Evolutionary conservation across 2,113 vertebrate species (phyloP), one percentile per base, ranked within the genome.

Genomic region (Pteropus alecto): DNA sequence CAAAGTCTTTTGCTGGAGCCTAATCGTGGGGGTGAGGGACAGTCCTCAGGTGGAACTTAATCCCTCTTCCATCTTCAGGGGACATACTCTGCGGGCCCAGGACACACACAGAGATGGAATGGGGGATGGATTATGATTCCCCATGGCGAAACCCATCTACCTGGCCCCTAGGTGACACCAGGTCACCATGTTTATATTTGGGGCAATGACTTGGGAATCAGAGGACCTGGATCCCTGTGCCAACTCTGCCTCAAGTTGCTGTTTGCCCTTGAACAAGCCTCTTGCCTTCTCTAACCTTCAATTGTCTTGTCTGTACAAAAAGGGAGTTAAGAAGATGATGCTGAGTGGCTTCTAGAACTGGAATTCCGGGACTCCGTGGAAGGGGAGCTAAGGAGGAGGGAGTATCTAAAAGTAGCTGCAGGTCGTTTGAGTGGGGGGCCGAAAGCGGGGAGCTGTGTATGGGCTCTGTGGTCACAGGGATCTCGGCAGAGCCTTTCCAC

Each of bases 61-160:
- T 9, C 1, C 8, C n/a, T 30, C 58, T 60, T 6, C 7, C 12
- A 6, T 7, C 89, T 74, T 54, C 4, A 63, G 14, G 73, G 26
- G 63, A 7, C 3, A 2, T 3, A 11, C 22, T 51, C 10, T 13
- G 16, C 5, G 43, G 54, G 15, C 11, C 35, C 24, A 26, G 43
- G 70, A 4, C n/a, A 1, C 0, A 4, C 5, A 24, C 26, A n/a
- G 30, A 60, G 74, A 3, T 2, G 19, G 61, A 1, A 30, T 30
- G 18, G 58, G 24, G 9, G 60, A 8, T 41, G 43, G 8, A 14
- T 11, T 10, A 22, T 12, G 35, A 22, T 8, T 51, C n/a, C n/a
- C 68, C 48, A 16, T 1, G 41, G 38, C 38, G 8, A 76, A 0
- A 0, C 60, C 46, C 33, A 5, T 0, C 2, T 51, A 33, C 35